Evolutionary conservation across 2,888 invertebrate genomes (phyloP).

Genomic region (Lysandra coridon): DNA sequence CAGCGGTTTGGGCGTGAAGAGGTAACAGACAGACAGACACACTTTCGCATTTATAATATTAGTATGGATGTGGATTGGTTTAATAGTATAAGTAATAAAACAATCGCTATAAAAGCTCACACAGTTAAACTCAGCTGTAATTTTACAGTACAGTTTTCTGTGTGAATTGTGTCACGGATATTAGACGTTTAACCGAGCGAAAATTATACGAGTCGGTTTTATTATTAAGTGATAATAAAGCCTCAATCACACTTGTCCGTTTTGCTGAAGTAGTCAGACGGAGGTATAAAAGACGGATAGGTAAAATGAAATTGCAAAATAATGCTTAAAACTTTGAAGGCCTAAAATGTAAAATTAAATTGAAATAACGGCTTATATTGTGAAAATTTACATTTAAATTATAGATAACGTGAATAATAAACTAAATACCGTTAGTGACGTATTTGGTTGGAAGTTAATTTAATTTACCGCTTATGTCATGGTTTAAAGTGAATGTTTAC

Average conservation of each 20-base stretch:
- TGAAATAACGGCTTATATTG: too few relatives aligned
- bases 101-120: background rate
- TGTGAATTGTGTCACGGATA: constrained; percentile 1
- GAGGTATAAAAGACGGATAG: background rate
- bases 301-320: background rate
- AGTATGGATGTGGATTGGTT: too few relatives aligned
- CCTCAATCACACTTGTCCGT: background rate
- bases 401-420: too few relatives aligned
- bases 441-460: too few relatives aligned
- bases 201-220: background rate
- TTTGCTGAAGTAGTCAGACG: background rate
- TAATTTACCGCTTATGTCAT: too few relatives aligned
- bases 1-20: too few relatives aligned
- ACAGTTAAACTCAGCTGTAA: background rate
- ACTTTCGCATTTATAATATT: too few relatives aligned
- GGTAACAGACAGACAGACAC: too few relatives aligned
- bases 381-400: too few relatives aligned
- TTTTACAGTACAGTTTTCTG: background rate
- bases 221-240: background rate
- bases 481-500: too few relatives aligned
- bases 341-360: background rate
- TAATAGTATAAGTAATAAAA: too few relatives aligned
- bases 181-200: background rate
- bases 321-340: background rate
- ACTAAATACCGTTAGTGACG: too few relatives aligned